These are phyloP conservation scores for Anguilla obscura DNA, from an alignment of 2,797 vertebrate species.

Conservation along the genomic window DNA sequence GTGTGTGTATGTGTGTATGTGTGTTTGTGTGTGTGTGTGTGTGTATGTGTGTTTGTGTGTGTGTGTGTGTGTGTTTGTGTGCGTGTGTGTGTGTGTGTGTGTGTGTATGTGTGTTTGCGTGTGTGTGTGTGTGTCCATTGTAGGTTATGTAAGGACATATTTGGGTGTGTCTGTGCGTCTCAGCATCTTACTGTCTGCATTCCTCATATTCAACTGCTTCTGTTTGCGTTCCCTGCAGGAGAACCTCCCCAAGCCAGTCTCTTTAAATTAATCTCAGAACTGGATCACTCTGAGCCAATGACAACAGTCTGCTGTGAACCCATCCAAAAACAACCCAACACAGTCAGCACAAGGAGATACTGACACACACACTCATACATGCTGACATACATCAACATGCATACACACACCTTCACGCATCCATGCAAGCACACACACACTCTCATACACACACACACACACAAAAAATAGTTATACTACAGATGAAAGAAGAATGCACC, in stretches of 20 bases:
- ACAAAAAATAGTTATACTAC: background rate
- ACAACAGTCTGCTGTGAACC: slow-evolving; percentile 54
- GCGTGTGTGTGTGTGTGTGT: no score
- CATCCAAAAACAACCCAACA: slow-evolving; percentile 45
- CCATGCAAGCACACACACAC: slow-evolving; percentile 20
- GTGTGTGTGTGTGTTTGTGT: no score
- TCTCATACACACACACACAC: slow-evolving; percentile 1
- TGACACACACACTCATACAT: background rate
- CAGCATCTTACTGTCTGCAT: slow-evolving; percentile 25
- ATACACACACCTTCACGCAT: background rate
- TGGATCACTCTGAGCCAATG: slow-evolving; percentile 50
- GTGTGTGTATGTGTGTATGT: no score
- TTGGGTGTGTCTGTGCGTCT: slow-evolving; percentile 1
- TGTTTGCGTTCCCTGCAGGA: slow-evolving; percentile 50
- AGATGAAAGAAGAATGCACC: background rate
- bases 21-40: no score
- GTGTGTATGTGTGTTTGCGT: no score
- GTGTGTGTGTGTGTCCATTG: background rate
- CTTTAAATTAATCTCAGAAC: slow-evolving; percentile 46
- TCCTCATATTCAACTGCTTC: slow-evolving; percentile 39
- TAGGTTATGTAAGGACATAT: slow-evolving; percentile 1
- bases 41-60: no score
- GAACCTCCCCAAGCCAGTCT: slow-evolving; percentile 44
- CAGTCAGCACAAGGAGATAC: slow-evolving; percentile 17
- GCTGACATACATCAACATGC: background rate